Base-by-base conservation (phyloP, 1,140 invertebrate genomes). In the Danaus plexippus region DNA sequence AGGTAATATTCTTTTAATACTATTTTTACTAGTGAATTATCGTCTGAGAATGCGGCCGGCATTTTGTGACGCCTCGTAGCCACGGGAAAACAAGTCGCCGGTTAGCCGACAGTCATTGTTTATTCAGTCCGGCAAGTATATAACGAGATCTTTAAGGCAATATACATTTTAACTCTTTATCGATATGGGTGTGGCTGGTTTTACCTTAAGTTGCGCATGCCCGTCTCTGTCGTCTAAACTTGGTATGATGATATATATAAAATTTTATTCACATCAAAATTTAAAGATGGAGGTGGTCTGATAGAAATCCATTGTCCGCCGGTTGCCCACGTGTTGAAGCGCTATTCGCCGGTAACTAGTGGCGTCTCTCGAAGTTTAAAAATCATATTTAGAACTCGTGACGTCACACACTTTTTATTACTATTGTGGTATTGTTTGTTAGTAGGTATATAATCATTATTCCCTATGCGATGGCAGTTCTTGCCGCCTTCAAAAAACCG, bases 1-100 rank as follows among this genome's bases (percentile, higher is more conserved):
- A 94, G 90, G 92, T 93, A 88, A 89, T 57, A 55, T 74, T 81
- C 73, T 67, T 73, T 80, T 80, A 70, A 72, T 75, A 73, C 59
- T 54, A 52, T 69, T 43, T 63, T 66, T 70, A 68, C 54, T 69
- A 67, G 63, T 52, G 32, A 53, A 57, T 18, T 48, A 55, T 42
- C 56, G 70, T 67, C 63, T 60, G 59, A 57, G 67, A 62, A 71
- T 68, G 69, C 74, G 70, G 82, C 82, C 80, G 82, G 82, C 82
- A 85, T 85, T 82, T 85, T 85, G 82, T 85, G 75, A 77, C 75
- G 75, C 77, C 64, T 52, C 59, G 51, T 47, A 49, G 49, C 49
- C 42, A 45, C 49, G 45, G 32, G 54, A 43, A 55, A 48, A 42
- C n/a, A 32, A 59, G 41, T 15, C 32, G n/a, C 8, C 42, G 15